Percentiles rank a stretch among this genome's conserved stretches.
Evolutionary conservation across 2,797 vertebrate genomes (phyloP).

Genomic region (Aselliscus stoliczkanus): DNA sequence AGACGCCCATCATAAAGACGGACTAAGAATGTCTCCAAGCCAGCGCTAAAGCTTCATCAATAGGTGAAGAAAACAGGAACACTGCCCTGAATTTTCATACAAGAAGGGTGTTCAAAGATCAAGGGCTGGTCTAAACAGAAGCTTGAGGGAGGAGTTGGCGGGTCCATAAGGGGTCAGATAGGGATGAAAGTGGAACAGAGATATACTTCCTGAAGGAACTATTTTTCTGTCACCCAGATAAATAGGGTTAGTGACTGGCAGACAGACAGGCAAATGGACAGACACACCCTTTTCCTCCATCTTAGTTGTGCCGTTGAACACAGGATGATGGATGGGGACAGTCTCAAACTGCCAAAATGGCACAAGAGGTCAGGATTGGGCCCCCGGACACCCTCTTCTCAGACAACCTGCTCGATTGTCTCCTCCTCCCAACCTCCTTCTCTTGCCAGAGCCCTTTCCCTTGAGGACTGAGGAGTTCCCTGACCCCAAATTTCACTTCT

Average conservation of each 20-base stretch:
- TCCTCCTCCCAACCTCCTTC: background rate
- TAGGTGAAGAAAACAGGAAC: background rate
- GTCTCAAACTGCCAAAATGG: background rate
- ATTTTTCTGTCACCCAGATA: background rate
- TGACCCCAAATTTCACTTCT: background rate
- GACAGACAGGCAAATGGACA: too few species aligned
- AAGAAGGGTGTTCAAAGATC: background rate
- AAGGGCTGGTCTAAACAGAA: background rate
- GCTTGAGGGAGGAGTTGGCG: background rate
- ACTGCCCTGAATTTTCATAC: background rate
- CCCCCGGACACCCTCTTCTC: background rate
- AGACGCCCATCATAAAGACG: background rate
- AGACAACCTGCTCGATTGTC: background rate
- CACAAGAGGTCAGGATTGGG: background rate
- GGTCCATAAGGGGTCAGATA: background rate
- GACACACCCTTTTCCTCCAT: background rate
- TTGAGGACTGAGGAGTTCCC: background rate
- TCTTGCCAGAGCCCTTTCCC: background rate
- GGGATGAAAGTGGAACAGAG: conserved; percentile 55
- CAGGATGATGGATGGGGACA: background rate
- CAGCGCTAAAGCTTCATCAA: background rate
- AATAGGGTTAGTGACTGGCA: background rate
- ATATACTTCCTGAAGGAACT: background rate
- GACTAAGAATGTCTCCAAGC: background rate
- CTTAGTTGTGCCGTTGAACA: background rate